These are phyloP conservation scores for Sepioteuthis lessoniana DNA, from an alignment of 2,888 invertebrate genomes.

Conservation along the genomic window DNA sequence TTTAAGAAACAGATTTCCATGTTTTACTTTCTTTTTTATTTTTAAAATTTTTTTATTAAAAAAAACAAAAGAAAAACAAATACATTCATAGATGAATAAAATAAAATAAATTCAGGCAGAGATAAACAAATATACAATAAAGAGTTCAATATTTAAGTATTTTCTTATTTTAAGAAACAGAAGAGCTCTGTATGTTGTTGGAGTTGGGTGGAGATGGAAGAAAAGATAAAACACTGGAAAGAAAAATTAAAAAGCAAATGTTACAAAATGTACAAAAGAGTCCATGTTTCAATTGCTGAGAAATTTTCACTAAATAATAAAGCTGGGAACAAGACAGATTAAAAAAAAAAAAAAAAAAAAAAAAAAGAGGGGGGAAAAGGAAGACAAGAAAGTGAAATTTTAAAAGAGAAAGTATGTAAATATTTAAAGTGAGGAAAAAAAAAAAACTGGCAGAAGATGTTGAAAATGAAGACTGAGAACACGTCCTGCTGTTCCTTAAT, in stretches of 20 bases:
- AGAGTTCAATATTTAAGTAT: not conserved
- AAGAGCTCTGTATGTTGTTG: not conserved
- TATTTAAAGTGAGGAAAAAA: not conserved
- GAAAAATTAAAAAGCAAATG: not conserved
- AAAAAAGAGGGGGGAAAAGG: not conserved
- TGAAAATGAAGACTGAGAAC: constrained; percentile 20
- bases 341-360: not conserved
- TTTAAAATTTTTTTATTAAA: no score
- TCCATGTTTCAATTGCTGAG: constrained; percentile 18
- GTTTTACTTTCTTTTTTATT: no score
- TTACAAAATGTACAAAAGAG: not conserved
- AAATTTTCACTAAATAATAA: constrained; percentile 23
- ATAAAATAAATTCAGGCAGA: not conserved
- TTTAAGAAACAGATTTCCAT: not conserved
- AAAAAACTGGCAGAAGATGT: not conserved
- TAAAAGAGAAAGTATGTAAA: not conserved
- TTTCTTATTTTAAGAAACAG: not conserved
- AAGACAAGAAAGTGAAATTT: not conserved
- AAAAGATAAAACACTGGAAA: not conserved
- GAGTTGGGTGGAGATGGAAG: not conserved
- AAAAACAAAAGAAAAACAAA: not conserved
- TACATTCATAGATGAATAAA: not conserved
- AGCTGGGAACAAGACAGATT: not conserved
- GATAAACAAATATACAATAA: not conserved
- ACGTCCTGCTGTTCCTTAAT: not conserved